Evolutionary conservation across 1,140 invertebrate species (phyloP).

Genomic region (Drosophila leontia): DNA sequence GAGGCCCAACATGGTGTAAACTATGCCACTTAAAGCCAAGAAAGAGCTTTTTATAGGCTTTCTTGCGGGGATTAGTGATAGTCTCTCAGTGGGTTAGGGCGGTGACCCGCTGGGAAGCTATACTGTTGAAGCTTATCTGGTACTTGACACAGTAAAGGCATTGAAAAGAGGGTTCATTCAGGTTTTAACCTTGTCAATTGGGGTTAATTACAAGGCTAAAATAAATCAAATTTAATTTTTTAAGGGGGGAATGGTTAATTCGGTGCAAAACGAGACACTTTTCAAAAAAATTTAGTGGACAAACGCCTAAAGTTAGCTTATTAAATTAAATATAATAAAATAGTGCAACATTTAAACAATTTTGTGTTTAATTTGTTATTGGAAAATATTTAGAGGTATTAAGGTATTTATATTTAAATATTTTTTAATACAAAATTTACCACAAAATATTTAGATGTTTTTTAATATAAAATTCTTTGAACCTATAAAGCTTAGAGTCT

Average conservation of each 20-base stretch:
- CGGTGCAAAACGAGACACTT: no score
- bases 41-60: slow-evolving; percentile 38
- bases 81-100: slow-evolving; percentile 32
- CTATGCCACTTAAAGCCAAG: not conserved
- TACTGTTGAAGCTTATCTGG: slow-evolving; percentile 17
- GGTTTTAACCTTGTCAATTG: slow-evolving; percentile 5
- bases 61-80: slow-evolving; percentile 43
- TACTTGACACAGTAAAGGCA: slow-evolving; percentile 21
- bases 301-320: no score
- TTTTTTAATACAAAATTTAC: no score
- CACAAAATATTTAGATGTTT: no score
- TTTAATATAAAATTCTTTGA: no score
- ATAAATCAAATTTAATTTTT: not conserved
- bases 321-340: no score
- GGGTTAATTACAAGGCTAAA: slow-evolving; percentile 10
- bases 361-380: no score
- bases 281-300: no score
- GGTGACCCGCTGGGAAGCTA: slow-evolving; percentile 37
- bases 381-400: no score
- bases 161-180: not conserved
- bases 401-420: no score
- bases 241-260: not conserved
- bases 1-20: slow-evolving; percentile 48
- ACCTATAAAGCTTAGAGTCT: no score
- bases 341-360: no score